These are phyloP conservation scores for Trichogramma evanescens DNA, from an alignment of 2,888 invertebrate genomes.

Conservation along the genomic window DNA sequence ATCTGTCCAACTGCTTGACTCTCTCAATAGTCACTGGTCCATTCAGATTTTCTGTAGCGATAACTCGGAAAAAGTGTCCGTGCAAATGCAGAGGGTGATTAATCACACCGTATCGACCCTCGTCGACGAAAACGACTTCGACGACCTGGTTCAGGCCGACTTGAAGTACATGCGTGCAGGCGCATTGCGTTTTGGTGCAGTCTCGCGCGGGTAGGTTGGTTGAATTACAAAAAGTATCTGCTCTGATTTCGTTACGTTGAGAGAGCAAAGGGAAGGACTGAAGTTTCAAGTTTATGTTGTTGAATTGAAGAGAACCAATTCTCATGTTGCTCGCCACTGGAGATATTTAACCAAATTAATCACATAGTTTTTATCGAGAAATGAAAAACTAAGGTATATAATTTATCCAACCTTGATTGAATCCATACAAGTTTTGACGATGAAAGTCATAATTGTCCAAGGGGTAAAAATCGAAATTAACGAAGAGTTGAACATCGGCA, in stretches of 20 bases:
- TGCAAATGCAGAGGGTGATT: slow-evolving; percentile 79
- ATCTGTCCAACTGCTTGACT: slow-evolving; percentile 61
- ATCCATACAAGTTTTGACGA: slow-evolving; percentile 66
- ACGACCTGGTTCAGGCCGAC: slow-evolving; percentile 64
- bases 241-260: slow-evolving; percentile 56
- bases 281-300: slow-evolving; percentile 74
- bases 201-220: slow-evolving; percentile 54
- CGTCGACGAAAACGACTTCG: slow-evolving; percentile 77
- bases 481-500: slow-evolving; percentile 68
- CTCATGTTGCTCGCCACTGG: slow-evolving; percentile 38
- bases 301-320: slow-evolving; percentile 76
- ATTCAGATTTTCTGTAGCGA: slow-evolving; percentile 66
- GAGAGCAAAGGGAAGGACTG: slow-evolving; percentile 68
- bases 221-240: slow-evolving; percentile 67
- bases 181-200: slow-evolving; percentile 68
- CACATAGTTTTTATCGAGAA: not conserved
- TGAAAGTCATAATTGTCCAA: slow-evolving; percentile 78
- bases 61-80: slow-evolving; percentile 74
- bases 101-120: slow-evolving; percentile 49
- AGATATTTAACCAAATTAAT: not conserved
- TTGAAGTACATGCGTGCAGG: slow-evolving; percentile 73
- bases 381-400: not conserved
- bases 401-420: slow-evolving; percentile 59
- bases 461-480: slow-evolving; percentile 66
- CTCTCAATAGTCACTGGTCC: slow-evolving; percentile 61